Evolutionary conservation across 2,113 vertebrate species (phyloP).

Genomic region (Alectura lathami): DNA sequence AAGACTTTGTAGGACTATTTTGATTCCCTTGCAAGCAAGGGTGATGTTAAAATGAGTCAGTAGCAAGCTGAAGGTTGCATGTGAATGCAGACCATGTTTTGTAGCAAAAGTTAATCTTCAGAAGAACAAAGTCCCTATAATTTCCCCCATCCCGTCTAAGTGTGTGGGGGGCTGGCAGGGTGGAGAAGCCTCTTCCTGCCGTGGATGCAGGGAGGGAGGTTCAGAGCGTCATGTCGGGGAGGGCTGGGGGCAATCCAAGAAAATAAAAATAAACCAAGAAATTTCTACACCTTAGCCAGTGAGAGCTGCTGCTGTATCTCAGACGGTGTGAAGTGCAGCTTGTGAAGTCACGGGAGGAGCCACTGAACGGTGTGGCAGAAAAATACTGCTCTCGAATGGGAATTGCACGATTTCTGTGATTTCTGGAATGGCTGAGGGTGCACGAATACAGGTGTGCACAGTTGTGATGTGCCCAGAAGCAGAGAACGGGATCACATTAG

Average conservation of each 20-base stretch:
- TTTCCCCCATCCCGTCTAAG: rapidly evolving
- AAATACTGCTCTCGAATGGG: background rate
- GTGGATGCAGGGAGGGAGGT: background rate
- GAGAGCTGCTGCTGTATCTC: background rate
- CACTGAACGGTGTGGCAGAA: background rate
- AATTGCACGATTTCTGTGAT: rapidly evolving
- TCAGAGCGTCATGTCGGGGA: background rate
- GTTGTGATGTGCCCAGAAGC: background rate
- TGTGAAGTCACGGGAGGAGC: background rate
- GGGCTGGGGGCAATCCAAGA: background rate
- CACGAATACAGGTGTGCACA: rapidly evolving
- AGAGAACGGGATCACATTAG: background rate
- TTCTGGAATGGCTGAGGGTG: background rate
- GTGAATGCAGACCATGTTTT: background rate
- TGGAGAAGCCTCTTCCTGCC: rapidly evolving
- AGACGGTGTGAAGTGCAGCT: background rate
- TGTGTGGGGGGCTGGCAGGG: background rate
- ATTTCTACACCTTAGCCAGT: background rate
- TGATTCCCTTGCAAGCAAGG: background rate
- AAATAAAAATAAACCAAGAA: background rate
- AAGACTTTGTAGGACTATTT: background rate
- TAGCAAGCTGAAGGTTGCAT: background rate
- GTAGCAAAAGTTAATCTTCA: background rate
- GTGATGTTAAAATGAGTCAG: background rate
- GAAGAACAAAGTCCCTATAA: background rate